Percentiles rank a stretch among this genome's conserved stretches.
phyloP scores from a whole-genome alignment of 2,888 invertebrate genomes.

The Teinopalpus imperialis region DNA sequence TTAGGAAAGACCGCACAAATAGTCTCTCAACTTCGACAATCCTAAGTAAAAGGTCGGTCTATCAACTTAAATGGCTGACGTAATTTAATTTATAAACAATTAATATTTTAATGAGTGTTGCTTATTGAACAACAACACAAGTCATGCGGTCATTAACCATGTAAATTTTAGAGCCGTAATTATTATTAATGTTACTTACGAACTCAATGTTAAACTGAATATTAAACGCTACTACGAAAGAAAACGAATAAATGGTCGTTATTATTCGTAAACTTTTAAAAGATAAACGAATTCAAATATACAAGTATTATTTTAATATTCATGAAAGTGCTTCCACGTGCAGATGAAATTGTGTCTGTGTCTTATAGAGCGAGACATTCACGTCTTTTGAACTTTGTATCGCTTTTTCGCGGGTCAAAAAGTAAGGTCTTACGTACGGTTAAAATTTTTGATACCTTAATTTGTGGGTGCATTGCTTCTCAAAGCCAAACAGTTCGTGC shows the following conservation, averaged over 20 bases:
- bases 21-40: too few relatives aligned
- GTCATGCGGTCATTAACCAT: slow-evolving; percentile 1
- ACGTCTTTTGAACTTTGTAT: slow-evolving; percentile 15
- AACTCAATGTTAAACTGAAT: slow-evolving; percentile 1
- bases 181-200: neutral
- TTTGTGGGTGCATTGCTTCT: too few relatives aligned
- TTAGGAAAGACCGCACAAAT: too few relatives aligned
- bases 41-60: too few relatives aligned
- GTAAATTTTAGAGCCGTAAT: neutral
- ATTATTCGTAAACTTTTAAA: slow-evolving; percentile 2
- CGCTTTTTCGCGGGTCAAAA: slow-evolving; percentile 1
- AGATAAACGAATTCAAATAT: slow-evolving; percentile 27
- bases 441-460: too few relatives aligned
- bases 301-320: slow-evolving; percentile 36
- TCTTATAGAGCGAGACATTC: slow-evolving; percentile 17
- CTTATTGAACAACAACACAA: neutral
- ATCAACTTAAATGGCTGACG: too few relatives aligned
- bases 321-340: slow-evolving; percentile 37
- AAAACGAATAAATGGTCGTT: slow-evolving; percentile 5
- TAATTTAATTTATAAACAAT: neutral
- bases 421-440: neutral
- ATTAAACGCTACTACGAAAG: neutral
- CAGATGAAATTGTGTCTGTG: slow-evolving; percentile 39
- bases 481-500: too few relatives aligned
- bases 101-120: too few relatives aligned